Evolutionary conservation across 2,113 vertebrate genomes (phyloP), one percentile per base, ranked within the genome.

Genomic region (Cinclus mexicanus): DNA sequence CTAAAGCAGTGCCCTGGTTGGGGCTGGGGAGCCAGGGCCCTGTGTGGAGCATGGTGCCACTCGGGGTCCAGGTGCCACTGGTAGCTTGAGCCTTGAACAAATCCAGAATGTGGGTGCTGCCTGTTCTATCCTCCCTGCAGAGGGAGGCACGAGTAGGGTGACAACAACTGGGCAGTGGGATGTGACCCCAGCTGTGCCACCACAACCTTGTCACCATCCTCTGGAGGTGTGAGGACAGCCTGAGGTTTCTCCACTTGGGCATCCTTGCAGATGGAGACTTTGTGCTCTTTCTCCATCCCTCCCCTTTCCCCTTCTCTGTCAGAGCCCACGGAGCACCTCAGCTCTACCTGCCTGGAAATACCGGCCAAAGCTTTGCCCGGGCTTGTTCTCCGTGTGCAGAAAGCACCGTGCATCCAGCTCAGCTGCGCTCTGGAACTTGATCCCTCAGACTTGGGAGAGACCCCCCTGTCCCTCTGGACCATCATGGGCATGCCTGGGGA

Each of bases 401-500:
- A 50, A 72, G 61, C 82, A 28, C 80, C 0, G 1, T 2, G 24
- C 1, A 0, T 8, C 91, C 71, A 37, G 87, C 56, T 74, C 28
- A 31, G 76, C 57, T 35, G 59, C 0, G 5, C 60, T 68, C 21
- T 3, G 41, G 44, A 28, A 22, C 75, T 53, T 28, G 55, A 41
- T 79, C 80, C 52, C 77, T 16, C 2, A 80, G 22, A 23, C 7
- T 33, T 3, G 5, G 20, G 33, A 22, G 35, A 79, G 11, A 15
- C 14, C 56, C 35, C 18, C 2, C 9, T 26, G 20, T 14, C 52
- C 18, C 6, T 3, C 25, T 4, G 4, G 50, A 3, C 42, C 68
- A 7, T 2, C 0, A 0, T 1, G 52, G 55, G 46, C 3, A 0
- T 14, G 10, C 28, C 33, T 6, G 29, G 28, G 24, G 11, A 8